Evolutionary conservation across 2,797 vertebrate genomes (phyloP).

Genomic region (Danionella dracula): DNA sequence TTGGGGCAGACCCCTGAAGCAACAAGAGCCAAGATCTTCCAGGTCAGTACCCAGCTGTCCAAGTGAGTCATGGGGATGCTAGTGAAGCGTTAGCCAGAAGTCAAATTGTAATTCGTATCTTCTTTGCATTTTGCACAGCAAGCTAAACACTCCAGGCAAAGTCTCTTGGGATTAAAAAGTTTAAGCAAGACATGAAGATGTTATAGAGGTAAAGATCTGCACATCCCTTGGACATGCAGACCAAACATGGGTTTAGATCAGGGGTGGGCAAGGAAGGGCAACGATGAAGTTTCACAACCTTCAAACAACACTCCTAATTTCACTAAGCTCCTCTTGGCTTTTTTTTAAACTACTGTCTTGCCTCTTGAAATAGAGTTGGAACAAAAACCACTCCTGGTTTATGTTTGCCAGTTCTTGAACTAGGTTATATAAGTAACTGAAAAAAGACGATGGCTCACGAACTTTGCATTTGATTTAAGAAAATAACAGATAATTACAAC

Average conservation of each 20-base stretch:
- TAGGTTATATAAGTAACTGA: no score
- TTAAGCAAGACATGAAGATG: constrained; percentile 15
- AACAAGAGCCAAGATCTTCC: constrained; percentile 23
- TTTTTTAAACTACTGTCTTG: no score
- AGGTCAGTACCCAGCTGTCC: constrained; percentile 55
- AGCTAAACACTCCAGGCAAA: constrained; percentile 19
- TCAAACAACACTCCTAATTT: no score
- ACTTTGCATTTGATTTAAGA: no score
- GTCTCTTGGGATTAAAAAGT: constrained; percentile 31
- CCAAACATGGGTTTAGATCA: constrained; percentile 5
- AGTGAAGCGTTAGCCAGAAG: constrained; percentile 44
- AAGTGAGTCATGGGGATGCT: constrained; percentile 26
- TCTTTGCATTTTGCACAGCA: constrained; percentile 41
- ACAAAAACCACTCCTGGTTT: no score
- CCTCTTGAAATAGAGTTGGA: no score
- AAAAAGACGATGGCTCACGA: no score
- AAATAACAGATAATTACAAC: not conserved
- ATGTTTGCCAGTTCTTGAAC: no score
- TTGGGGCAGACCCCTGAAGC: constrained; percentile 31
- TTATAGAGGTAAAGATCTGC: constrained; percentile 12
- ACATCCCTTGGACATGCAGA: constrained; percentile 5
- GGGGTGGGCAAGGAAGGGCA: not conserved
- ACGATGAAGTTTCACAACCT: no score
- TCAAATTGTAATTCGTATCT: constrained; percentile 34
- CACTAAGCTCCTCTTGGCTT: no score